These are phyloP conservation scores for Trisateles emortualis DNA, from an alignment of 2,888 invertebrate species.

Conservation along the genomic window DNA sequence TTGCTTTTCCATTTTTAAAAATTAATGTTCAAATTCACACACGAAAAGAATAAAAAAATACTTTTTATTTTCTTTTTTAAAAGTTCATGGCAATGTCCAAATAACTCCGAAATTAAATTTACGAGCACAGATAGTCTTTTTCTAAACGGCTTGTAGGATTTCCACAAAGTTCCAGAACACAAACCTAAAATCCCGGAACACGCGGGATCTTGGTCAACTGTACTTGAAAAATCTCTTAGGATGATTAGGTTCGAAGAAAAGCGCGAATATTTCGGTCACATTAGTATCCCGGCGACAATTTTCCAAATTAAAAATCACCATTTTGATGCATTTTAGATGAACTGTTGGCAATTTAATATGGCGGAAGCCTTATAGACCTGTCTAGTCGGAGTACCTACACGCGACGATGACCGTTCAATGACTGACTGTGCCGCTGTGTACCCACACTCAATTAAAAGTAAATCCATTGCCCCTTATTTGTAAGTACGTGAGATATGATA, in stretches of 20 bases:
- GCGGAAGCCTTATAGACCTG: slow-evolving; percentile 47
- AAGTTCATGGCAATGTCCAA: slow-evolving; percentile 35
- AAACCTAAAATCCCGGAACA: slow-evolving; percentile 66
- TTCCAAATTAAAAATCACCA: slow-evolving; percentile 74
- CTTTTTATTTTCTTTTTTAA: slow-evolving; percentile 16
- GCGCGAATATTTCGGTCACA: slow-evolving; percentile 72
- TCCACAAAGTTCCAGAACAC: slow-evolving; percentile 59
- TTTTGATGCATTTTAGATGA: slow-evolving; percentile 81
- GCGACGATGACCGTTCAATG: slow-evolving; percentile 48
- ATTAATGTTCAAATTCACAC: slow-evolving; percentile 25
- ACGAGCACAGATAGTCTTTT: slow-evolving; percentile 24
- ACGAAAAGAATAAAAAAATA: slow-evolving; percentile 26
- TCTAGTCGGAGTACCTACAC: slow-evolving; percentile 38
- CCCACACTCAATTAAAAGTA: slow-evolving; percentile 34
- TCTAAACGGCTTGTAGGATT: slow-evolving; percentile 50
- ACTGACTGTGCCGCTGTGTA: slow-evolving; percentile 45
- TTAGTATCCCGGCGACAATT: slow-evolving; percentile 72
- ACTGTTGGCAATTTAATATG: slow-evolving; percentile 37
- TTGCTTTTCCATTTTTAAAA: slow-evolving; percentile 61
- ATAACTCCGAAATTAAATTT: slow-evolving; percentile 27
- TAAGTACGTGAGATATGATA: slow-evolving; percentile 46
- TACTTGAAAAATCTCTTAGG: slow-evolving; percentile 83
- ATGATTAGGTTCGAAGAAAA: slow-evolving; percentile 80
- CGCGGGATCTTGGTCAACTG: slow-evolving; percentile 74
- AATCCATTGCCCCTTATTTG: slow-evolving; percentile 44